Evolutionary conservation across 2,888 invertebrate species (phyloP).

Genomic region (Rotaria magnacalcarata): DNA sequence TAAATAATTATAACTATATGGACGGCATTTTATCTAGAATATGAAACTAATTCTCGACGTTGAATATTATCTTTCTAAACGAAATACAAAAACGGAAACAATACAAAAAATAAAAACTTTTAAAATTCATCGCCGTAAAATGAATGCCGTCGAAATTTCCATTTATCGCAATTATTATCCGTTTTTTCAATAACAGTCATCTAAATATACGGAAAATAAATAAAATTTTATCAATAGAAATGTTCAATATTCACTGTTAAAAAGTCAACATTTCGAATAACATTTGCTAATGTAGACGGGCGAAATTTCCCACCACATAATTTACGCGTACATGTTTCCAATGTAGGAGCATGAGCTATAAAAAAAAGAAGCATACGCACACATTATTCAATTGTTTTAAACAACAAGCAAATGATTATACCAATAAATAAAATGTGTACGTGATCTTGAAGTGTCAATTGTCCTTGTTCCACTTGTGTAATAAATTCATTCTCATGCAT

Average conservation of each 20-base stretch:
- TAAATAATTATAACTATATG: background rate
- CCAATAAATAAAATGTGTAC: conserved; percentile 18
- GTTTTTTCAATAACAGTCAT: conserved; percentile 32
- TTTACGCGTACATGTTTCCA: conserved; percentile 77
- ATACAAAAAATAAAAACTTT: background rate
- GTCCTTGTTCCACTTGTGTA: background rate
- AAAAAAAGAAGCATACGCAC: background rate
- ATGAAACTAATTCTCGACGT: too few species aligned
- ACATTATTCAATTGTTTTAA: background rate
- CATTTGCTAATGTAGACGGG: conserved; percentile 49
- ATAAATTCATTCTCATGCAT: background rate
- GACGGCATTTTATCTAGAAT: too few species aligned
- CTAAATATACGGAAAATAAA: background rate
- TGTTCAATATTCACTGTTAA: background rate
- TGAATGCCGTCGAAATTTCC: conserved; percentile 21
- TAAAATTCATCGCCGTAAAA: conserved; percentile 14
- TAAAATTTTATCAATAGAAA: background rate
- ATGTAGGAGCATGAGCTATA: conserved; percentile 82
- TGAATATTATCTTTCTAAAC: background rate
- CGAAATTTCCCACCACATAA: conserved; percentile 68
- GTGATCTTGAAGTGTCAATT: background rate
- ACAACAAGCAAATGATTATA: background rate
- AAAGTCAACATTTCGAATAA: conserved; percentile 27
- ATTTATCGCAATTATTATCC: background rate
- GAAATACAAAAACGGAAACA: background rate